Evolutionary conservation across 2,888 invertebrate genomes (phyloP).

Genomic region (Spialia ferax): DNA sequence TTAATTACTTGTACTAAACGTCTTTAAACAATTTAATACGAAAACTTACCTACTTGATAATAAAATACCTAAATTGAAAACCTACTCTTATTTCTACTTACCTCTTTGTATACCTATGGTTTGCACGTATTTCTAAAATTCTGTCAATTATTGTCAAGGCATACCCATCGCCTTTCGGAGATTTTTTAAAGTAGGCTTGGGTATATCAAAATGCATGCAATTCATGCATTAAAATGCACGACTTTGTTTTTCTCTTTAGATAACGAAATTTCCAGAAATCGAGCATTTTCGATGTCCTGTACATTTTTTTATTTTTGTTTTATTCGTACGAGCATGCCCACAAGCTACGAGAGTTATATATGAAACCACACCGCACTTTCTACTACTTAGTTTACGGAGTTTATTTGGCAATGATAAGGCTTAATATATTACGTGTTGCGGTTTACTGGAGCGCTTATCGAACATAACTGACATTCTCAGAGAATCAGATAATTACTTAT

Average conservation of each 20-base stretch:
- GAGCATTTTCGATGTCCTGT: background rate
- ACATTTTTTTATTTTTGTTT: background rate
- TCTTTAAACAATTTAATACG: no score
- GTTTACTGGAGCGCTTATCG: constrained; percentile 44
- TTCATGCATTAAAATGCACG: no score
- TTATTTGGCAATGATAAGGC: constrained; percentile 49
- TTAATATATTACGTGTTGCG: constrained; percentile 49
- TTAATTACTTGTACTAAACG: no score
- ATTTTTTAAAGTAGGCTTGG: no score
- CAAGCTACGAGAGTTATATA: background rate
- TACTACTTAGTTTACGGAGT: constrained; percentile 24
- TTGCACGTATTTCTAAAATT: no score
- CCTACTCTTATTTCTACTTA: background rate
- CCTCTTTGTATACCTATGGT: no score
- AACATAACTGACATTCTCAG: constrained; percentile 45
- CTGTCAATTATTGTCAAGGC: no score
- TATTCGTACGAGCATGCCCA: background rate
- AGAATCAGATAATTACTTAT: background rate
- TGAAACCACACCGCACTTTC: constrained; percentile 9
- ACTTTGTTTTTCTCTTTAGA: no score
- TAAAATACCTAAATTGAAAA: background rate
- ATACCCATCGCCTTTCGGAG: no score
- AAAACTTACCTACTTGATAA: no score
- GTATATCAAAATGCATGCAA: no score
- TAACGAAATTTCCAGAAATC: background rate